Evolutionary conservation across 2,113 vertebrate genomes (phyloP), one percentile per base, ranked within the genome.

Genomic region (Malurus melanocephalus): DNA sequence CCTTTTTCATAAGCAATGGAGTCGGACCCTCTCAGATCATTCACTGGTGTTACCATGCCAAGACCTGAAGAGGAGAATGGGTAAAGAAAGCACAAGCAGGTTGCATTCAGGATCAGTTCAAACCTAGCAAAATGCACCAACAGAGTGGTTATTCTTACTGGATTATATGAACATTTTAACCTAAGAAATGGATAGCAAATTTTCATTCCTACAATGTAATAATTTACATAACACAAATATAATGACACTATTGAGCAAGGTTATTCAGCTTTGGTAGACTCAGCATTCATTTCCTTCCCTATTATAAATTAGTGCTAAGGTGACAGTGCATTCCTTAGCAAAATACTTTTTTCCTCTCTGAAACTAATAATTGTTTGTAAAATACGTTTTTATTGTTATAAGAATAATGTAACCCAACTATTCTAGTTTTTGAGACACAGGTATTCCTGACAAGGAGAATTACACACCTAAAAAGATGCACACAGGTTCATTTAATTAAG

Each of bases 41-140:
- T 99, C 88, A 99, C 99, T 3, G 99, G 99, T 28, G 99, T 99
- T 88, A 99, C 99, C 99, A 99, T 99, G 27, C 99, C 99, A 90
- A 99, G 98, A 96, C 99, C 99, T 99, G 77, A 85, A 89, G 92
- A 30, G 14, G 9, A 85, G 16, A 72, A 84, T 21, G 51, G 53
- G 21, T 76, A 84, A 49, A 74, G 64, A 77, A 80, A 66, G 7
- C 53, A 86, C 16, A 77, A 46, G 10, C 0, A 6, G 17, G 10
- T 28, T 60, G 43, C 2, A 1, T 5, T 62, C 30, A 88, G 26
- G 14, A 61, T 45, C 40, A 79, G 24, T 51, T 71, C 46, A 85
- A 87, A 87, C n/a, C 9, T 23, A 74, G 65, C 30, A 75, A 61
- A 26, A 40, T 4, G 3, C 27, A 42, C 7, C 1, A 2, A 27